Base-by-base conservation (phyloP, 2,797 vertebrate species). In the Halcyon badia region DNA sequence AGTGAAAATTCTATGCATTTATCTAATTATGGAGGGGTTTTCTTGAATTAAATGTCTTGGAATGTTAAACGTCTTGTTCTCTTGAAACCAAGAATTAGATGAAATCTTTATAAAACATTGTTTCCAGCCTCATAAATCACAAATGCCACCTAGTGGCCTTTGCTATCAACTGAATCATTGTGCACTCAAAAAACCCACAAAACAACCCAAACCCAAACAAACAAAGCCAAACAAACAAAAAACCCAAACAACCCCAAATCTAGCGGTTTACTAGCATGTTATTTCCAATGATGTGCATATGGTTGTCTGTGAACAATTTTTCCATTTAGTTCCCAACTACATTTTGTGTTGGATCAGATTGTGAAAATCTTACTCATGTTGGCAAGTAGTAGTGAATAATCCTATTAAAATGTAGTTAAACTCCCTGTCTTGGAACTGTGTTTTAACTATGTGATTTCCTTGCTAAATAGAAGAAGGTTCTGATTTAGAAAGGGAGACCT, bases 101-200 rank as follows among this genome's bases (percentile, higher is more conserved):
- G 60, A 83, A 92, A 94, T 90, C 87, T 97, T 96, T 94, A 71
- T 57, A 80, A 97, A 37, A 62, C 57, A 78, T 58, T 57, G 46
- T 84, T 96, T 91, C 18, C 52, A 96, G 87, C 90, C 96, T 92
- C 97, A 98, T 98, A 98, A 98, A 98, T 98, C 98, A 98, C 98
- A 98, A 98, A 98, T 98, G 98, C 98, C 98, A 98, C 97, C 98
- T 98, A 98, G 98, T 97, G 98, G 98, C 78, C 92, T 85, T 83
- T 93, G 11, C 81, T 72, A 86, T 86, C 85, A 79, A 95, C 87
- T 93, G 92, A 96, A 87, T 62, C 42, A 42, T n/a, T 82, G 12
- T 4, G 9, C 22, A 35, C 14, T 6, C 0, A 1, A 25, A 83
- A 61, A 33, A 30, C 24, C 21, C 42, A 42, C 17, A 60, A 31